A percentile compares a stretch with the other conserved stretches of the same genome.
Evolutionary conservation across 2,888 invertebrate species (phyloP).

Genomic region (Phorcus lineatus): DNA sequence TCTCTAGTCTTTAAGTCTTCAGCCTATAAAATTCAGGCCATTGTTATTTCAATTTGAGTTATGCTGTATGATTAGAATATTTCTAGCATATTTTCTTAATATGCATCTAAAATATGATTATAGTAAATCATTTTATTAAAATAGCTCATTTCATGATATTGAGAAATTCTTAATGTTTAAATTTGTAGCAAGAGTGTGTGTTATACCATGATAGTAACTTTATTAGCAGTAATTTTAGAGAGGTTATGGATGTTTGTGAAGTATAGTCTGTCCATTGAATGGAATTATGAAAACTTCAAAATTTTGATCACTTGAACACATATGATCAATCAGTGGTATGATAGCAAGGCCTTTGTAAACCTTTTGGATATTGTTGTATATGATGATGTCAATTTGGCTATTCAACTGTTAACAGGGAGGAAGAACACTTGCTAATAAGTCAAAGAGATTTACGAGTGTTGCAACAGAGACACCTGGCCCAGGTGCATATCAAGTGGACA

Average conservation of each 20-base stretch:
- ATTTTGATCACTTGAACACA: too few species aligned
- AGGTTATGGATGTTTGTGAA: too few species aligned
- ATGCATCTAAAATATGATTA: background rate
- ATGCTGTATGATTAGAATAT: background rate
- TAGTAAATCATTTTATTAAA: background rate
- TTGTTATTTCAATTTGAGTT: background rate
- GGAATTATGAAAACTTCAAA: too few species aligned
- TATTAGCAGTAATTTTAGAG: too few species aligned
- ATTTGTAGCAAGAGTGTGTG: too few species aligned
- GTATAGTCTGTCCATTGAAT: too few species aligned
- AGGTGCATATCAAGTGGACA: conserved; percentile 67
- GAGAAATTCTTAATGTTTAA: too few species aligned
- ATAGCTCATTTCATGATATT: too few species aligned
- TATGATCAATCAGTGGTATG: too few species aligned
- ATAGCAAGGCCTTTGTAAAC: too few species aligned
- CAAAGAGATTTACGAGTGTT: conserved; percentile 64
- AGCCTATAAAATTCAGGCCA: background rate
- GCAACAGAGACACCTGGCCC: conserved; percentile 62
- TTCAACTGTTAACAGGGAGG: conserved; percentile 59
- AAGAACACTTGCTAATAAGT: conserved; percentile 66
- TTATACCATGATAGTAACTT: too few species aligned
- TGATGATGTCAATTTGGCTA: background rate
- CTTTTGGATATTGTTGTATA: too few species aligned
- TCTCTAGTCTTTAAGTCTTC: background rate
- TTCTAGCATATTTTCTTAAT: background rate